Evolutionary conservation across 2,888 invertebrate species (phyloP), one percentile per base, ranked within the genome.

Genomic region (Conops quadrifasciatus): DNA sequence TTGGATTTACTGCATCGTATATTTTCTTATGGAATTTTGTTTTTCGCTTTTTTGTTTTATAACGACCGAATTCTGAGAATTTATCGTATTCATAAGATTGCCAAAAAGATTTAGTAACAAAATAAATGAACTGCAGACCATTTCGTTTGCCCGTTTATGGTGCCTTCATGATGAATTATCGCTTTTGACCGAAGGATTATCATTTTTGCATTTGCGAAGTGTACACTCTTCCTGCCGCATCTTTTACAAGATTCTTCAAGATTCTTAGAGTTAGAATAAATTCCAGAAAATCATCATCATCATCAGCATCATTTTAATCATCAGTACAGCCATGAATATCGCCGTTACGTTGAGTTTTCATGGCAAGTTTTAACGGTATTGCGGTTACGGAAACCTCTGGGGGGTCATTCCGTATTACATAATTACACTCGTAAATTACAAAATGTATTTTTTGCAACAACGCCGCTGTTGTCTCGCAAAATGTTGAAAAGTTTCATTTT

Each of bases 111-210:
- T 30, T 11, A 16, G 9, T 45, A 26, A 9, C 45, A 26, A 36
- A 59, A 58, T 59, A 67, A 67, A 59, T 67, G 59, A 30, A 58
- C 58, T 58, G 21, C 2, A 58, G 43, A 24, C 70, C 65, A 67
- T 70, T 75, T 75, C 26, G 26, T 28, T 26, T 21, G 26, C 28
- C 58, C 58, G 15, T 15, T 53, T 9, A 58, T 71, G 43, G 24
- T 16, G 43, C 60, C 64, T 56, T 70, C 73, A 70, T 74, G 76
- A 79, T 84, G 85, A 84, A 82, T 85, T 84, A 84, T 84, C 83
- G 82, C 80, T 77, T 21, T 19, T 80, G 84, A 83, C 84, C 84
- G 79, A 80, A 80, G 84, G 85, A 84, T 84, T 84, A 84, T 83
- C 83, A 85, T 84, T 84, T 85, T 84, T 85, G 82, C 81, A 83